Base-by-base conservation (phyloP, 2,797 vertebrate species). In the Xerus rutilus region DNA sequence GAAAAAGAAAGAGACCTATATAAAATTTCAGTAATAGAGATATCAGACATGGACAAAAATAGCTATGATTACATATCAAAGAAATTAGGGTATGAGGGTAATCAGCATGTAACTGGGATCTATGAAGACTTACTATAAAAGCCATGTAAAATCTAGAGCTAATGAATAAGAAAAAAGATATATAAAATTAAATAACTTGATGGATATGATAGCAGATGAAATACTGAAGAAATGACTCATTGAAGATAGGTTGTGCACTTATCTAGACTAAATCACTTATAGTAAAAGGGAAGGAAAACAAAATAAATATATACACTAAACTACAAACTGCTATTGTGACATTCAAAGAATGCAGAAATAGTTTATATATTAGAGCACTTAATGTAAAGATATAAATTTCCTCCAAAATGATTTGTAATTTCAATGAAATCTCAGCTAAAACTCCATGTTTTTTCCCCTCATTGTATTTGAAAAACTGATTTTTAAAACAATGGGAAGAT, bases 401-500 rank as follows among this genome's bases (percentile, higher is more conserved):
- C 32, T 65, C 76, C 32, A 73, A 83, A 92, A 39, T 32, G 23
- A 52, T 28, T 62, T 57, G 21, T 20, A 76, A 74, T 87, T 67
- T 69, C 35, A 84, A 57, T 65, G 12, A 87, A 79, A 91, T 84
- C 4, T 72, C 76, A 86, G 25, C 45, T 83, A 67, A 82, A 86
- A 93, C 17, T 73, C 25, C 28, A 86, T 2, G 23, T 0, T n/a
- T 20, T 35, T 18, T 93, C 62, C 62, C 47, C 35, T 45, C 3
- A 20, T 23, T 83, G 28, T 32, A 92, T 76, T 49, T 67, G 14
- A 64, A 25, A 91, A 81, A 76, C 1, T 79, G 13, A 91, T 81
- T 85, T 84, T 91, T 76, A 14, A 95, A 86, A 85, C 18, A 2
- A 83, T 88, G 23, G 30, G 7, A 93, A 91, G 18, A 76, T 85